These are phyloP conservation scores for Zaprionus obscuricornis DNA, from an alignment of 2,888 invertebrate genomes.

Conservation along the genomic window DNA sequence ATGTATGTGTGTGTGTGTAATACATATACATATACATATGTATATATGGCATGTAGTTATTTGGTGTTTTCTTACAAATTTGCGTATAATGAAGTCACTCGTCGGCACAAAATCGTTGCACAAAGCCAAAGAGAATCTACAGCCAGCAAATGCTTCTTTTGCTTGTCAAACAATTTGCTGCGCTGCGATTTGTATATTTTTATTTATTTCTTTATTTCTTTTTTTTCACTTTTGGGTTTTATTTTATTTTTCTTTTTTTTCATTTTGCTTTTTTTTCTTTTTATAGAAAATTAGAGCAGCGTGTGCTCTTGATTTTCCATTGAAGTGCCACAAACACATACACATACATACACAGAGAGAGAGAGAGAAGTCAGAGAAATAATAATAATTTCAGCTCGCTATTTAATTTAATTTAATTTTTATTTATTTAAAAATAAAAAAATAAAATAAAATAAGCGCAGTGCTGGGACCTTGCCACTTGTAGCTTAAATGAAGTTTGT, in stretches of 20 bases:
- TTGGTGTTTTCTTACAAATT: conserved; percentile 64
- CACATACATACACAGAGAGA: too few species aligned
- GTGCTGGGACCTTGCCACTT: conserved; percentile 43
- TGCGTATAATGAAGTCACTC: conserved; percentile 73
- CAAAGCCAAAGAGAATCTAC: conserved; percentile 42
- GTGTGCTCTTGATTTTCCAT: conserved; percentile 64
- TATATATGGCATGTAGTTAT: conserved; percentile 46
- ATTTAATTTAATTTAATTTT: conserved; percentile 72
- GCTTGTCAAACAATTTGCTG: conserved; percentile 54
- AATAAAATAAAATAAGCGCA: conserved; percentile 5
- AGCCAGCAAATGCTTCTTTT: conserved; percentile 33
- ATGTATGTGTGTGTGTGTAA: too few species aligned
- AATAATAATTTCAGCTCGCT: conserved; percentile 47
- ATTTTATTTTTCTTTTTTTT: conserved; percentile 15
- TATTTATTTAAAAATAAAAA: conserved; percentile 47
- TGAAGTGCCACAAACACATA: conserved; percentile 59
- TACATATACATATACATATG: not conserved
- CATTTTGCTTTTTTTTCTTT: conserved; percentile 18
- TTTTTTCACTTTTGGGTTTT: conserved; percentile 16
- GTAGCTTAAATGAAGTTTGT: conserved; percentile 74
- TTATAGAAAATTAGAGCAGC: conserved; percentile 63
- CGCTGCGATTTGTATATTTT: conserved; percentile 48
- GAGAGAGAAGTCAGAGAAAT: too few species aligned
- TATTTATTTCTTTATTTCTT: too few species aligned
- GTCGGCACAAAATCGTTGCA: conserved; percentile 56